A percentile compares a stretch with the other conserved stretches of the same genome.
These are phyloP conservation scores for Drosophila antonietae DNA, from an alignment of 2,888 invertebrate genomes.

Conservation along the genomic window DNA sequence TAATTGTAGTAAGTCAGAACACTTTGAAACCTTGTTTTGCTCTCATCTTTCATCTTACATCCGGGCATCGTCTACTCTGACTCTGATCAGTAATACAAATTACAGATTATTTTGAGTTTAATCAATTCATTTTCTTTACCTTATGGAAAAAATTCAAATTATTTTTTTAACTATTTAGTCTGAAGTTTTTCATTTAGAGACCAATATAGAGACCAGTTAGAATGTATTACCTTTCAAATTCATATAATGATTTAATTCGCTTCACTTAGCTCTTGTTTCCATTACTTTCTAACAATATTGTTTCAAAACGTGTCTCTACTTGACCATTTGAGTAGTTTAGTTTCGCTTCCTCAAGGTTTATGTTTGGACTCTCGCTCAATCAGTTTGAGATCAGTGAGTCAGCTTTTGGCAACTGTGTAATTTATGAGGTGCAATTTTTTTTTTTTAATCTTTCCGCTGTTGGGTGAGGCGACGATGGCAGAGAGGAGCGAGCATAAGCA, in stretches of 20 bases:
- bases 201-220: too few species aligned
- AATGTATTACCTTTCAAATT: too few species aligned
- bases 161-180: neutral
- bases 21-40: too few species aligned
- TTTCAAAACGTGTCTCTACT: neutral
- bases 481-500: conserved; percentile 61
- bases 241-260: neutral
- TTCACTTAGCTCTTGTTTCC: neutral
- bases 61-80: too few species aligned
- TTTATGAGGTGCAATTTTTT: conserved; percentile 77
- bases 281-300: neutral
- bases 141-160: neutral
- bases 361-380: neutral
- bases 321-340: conserved; percentile 1
- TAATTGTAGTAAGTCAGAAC: too few species aligned
- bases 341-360: conserved; percentile 4
- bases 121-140: neutral
- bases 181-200: too few species aligned
- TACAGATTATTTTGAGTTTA: neutral
- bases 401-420: conserved; percentile 33
- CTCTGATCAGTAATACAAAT: neutral
- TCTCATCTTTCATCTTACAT: too few species aligned
- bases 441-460: conserved; percentile 28
- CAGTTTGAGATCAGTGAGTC: conserved; percentile 1
- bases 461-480: conserved; percentile 10